phyloP scores from a whole-genome alignment of 2,797 vertebrate genomes.

The Pseudomugil gertrudae region DNA sequence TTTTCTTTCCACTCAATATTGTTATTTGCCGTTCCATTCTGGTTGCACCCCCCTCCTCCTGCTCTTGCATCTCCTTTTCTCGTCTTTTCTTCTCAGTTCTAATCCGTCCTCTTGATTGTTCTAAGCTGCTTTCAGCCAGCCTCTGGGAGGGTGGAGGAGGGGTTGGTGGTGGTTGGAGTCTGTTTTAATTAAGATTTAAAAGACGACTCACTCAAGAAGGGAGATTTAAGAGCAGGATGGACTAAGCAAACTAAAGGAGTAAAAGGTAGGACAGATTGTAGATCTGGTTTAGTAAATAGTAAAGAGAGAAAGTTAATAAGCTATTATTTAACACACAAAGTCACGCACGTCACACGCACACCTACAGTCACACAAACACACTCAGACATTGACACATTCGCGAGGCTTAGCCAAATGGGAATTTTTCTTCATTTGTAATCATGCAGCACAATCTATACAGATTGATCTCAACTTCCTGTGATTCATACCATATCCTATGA shows the following conservation, averaged over 20 bases:
- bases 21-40: conserved; percentile 49
- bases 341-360: not conserved
- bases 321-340: conserved; percentile 49
- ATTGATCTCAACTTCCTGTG: conserved; percentile 83
- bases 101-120: conserved; percentile 85
- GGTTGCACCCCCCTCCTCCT: conserved; percentile 37
- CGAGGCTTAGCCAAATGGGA: conserved; percentile 73
- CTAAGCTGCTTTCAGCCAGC: conserved; percentile 84
- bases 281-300: conserved; percentile 54
- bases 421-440: conserved; percentile 74
- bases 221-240: conserved; percentile 77
- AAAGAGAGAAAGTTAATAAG: conserved; percentile 51
- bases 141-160: conserved; percentile 68
- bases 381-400: conserved; percentile 50
- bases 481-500: conserved; percentile 80
- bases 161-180: conserved; percentile 53
- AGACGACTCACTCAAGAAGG: conserved; percentile 78
- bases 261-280: conserved; percentile 72
- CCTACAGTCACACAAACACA: conserved; percentile 43
- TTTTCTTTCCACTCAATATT: conserved; percentile 65
- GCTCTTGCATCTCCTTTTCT: conserved; percentile 56
- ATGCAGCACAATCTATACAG: conserved; percentile 78
- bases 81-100: conserved; percentile 80
- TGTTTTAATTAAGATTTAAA: conserved; percentile 88
- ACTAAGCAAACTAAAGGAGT: conserved; percentile 69